Evolutionary conservation across 30 jellyfish, hydroid and myxozoan genomes (phyloP), one percentile per base, ranked within the genome.

Genomic region (Aurelia aurita): DNA sequence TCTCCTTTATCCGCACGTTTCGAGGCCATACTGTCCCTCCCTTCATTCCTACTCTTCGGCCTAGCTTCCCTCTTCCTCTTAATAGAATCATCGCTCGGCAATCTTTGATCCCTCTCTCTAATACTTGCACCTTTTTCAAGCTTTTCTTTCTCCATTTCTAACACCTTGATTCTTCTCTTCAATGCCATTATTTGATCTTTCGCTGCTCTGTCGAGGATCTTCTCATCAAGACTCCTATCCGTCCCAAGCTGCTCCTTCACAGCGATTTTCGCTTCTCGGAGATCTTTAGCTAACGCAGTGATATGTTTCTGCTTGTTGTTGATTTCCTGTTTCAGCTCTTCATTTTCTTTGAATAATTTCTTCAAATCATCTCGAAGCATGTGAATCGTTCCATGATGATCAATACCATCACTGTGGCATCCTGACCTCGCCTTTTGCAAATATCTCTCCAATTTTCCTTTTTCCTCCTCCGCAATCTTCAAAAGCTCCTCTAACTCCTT

Each of bases 341-440:
- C 96, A 58, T 94, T 94, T 68, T 94, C 99, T 69, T 94, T 94
- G 72, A 96, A 85, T 29, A 94, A 69, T 72, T 86, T 88, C 87
- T 94, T 94, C 61, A 94, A 49, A 49, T 94, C 99, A 69, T 94
- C 99, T 66, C 99, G 74, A 18, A 94, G 82, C 97, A 94, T 74
- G 74, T 94, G 99, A 20, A 94, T 94, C 19, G 99, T 94, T 28
- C 99, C 97, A 27, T 88, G 96, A 60, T 94, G 93, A 58, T 94
- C 97, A 49, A 80, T 87, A 0, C 89, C 95, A 20, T 85, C 90
- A 29, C 91, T 79, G 44, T 77, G 77, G 49, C 92, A 85, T 3
- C 96, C 93, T 2, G 94, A 54, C 23, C 97, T 73, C 21, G 84
- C 89, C 66, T 79, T 74, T 49, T 89, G 98, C 32, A 96, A 57